Base-by-base conservation (phyloP, 2,888 invertebrate genomes). In the Drosophila greeni region DNA sequence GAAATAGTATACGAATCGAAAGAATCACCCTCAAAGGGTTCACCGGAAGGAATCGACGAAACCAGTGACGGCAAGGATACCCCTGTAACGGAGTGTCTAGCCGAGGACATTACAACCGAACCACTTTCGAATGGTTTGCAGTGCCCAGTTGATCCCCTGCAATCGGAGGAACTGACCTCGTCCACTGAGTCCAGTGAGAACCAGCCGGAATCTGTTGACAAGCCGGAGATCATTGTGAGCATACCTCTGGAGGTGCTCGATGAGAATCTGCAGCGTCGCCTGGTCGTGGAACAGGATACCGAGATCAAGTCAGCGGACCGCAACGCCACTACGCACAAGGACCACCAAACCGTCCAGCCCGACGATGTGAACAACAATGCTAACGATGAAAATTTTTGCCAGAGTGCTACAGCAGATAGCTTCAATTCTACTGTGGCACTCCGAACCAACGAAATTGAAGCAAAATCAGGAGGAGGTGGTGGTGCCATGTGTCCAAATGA, bases 341-440 rank as follows among this genome's bases (percentile, higher is more conserved):
- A 66, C 12, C 29, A 8, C 5, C 42, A 40, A 5, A 11, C 23
- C 0, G n/a, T 23, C 8, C 66, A 60, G 2, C n/a, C 48, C n/a
- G 82, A 80, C 23, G 82, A 84, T 40, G 70, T 84, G 0, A 83
- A 80, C 20, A 82, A 77, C 51, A 84, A 81, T 65, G 75, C 39
- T 5, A 81, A 78, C 51, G 54, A 40, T 36, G 84, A 81, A 71
- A 69, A 84, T 85, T 85, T 85, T 84, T 73, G 75, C 64, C 73
- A 72, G 72, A 75, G 82, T 85, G 85, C 85, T 74, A 79, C 77
- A 75, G 84, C 75, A 72, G 86, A 67, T 74, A 82, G 84, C 82
- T 83, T 83, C 84, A 82, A 83, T 76, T 57, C 80, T 69, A 77
- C 73, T 81, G 78, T 77, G 62, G 85, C 83, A 85, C 84, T 73